Evolutionary conservation across 2,797 vertebrate genomes (phyloP), one percentile per base, ranked within the genome.

Genomic region (Chrysocyon brachyurus): DNA sequence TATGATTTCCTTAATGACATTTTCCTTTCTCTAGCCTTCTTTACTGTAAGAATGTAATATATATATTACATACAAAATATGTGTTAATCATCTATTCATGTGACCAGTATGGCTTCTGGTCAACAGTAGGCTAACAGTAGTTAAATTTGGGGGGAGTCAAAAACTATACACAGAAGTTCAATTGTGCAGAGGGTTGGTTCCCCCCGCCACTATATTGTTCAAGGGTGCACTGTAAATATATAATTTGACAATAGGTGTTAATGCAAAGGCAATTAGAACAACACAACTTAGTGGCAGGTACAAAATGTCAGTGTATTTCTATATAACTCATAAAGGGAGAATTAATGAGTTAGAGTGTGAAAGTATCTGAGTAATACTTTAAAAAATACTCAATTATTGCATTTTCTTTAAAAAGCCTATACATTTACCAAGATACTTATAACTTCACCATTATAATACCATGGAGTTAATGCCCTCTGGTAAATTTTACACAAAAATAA

Each of bases 401-500:
- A 36, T 87, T 68, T 57, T 36, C 5, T 26, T 3, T 7, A 15
- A 61, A 16, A 3, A 82, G 7, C 16, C 11, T 72, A 22, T 81
- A 52, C 10, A 33, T 91, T 93, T 94, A 79, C 26, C 40, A 89
- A 73, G 36, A 66, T 83, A n/a, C 2, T 95, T 54, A 93, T 68
- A 66, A 81, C 11, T 24, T 83, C 21, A 84, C 84, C 22, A 64
- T 94, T 40, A 22, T 72, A 1, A 33, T 82, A 52, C 26, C 40
- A 49, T 6, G 16, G 11, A 90, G 77, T 83, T 79, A 94, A 79
- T 46, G 17, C 2, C 56, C 49, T 28, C 72, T 90, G 64, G 54
- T 75, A 90, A 72, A 73, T 78, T 92, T 96, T 64, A 86, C 22
- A 57, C 33, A 94, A 81, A 91, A 79, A 70, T 86, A 59, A 72